Evolutionary conservation across 1,140 invertebrate species (phyloP).

Genomic region (Lutraria rhynchaena): DNA sequence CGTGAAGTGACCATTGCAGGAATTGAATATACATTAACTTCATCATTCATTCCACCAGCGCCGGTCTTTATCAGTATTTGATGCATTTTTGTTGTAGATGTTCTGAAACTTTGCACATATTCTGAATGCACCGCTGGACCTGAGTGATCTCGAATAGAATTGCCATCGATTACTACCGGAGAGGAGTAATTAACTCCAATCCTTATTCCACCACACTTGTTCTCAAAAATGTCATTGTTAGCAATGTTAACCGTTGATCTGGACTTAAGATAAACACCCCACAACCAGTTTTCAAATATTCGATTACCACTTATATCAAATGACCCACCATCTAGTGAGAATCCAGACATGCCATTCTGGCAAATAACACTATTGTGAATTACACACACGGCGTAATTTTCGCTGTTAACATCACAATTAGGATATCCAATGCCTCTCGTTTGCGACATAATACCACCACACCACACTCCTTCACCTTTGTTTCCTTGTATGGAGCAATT

Average conservation of each 20-base stretch:
- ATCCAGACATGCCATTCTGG: conserved; percentile 9
- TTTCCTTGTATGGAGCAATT: conserved; percentile 11
- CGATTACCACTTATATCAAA: too few species aligned
- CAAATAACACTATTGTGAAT: conserved; percentile 14
- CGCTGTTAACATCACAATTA: too few species aligned
- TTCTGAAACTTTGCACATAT: not conserved
- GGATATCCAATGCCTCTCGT: too few species aligned
- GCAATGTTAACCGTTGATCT: conserved; percentile 17
- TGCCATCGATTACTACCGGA: conserved; percentile 37
- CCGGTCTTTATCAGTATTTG: not conserved
- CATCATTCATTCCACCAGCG: conserved; percentile 19
- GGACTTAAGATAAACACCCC: conserved; percentile 32
- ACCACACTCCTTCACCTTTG: conserved; percentile 19
- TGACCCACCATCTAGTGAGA: conserved; percentile 12
- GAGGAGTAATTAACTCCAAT: conserved; percentile 49
- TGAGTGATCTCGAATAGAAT: conserved; percentile 44
- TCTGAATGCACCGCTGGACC: conserved; percentile 19
- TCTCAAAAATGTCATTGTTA: conserved; percentile 56
- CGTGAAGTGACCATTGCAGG: not conserved
- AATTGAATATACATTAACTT: not conserved
- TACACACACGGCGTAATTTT: too few species aligned
- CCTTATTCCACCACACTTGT: conserved; percentile 56
- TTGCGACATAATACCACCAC: not conserved
- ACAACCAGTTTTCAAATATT: conserved; percentile 46
- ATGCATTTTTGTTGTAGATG: not conserved